Base-by-base conservation (phyloP, 2,797 vertebrate genomes). In the Varecia variegata region DNA sequence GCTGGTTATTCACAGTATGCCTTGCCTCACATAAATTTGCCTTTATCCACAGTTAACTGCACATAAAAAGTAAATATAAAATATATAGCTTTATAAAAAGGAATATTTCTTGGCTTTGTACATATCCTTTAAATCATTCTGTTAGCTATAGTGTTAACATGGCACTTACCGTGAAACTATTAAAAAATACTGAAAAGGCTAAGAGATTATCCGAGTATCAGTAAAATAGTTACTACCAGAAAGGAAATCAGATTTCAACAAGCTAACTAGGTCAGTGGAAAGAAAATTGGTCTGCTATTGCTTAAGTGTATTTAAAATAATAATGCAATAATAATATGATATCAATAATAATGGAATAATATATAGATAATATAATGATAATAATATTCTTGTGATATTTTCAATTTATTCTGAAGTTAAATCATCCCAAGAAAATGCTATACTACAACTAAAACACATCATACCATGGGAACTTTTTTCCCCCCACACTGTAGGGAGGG, bases 241-340 rank as follows among this genome's bases (percentile, higher is more conserved):
- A 62, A 88, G 76, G 73, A 94, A 92, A 80, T 74, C 85, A 90
- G 65, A 93, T 58, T 80, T 62, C 27, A 89, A 84, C 30, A 58
- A 90, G 85, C 35, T 35, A 93, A 13, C n/a, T 90, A 45, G 54
- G 81, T 90, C 80, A 60, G 5, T 84, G 58, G 79, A 83, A 90
- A 96, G 30, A 88, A 62, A 94, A 84, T 58, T 12, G 14, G 60
- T 79, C 93, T 90, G 12, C 65, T 84, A 9, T 80, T 93, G 40
- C 74, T 91, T 91, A 83, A 67, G 40, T 92, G 76, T 87, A 30
- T 96, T 92, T 80, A 74, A 87, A 79, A 84, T 85, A 70, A 87
- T 76, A 74, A 7, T 70, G 13, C 30, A 73, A 32, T 45, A n/a
- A 62, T 60, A 60, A 62, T 32, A 6, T 32, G 12, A 60, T 62